These are phyloP conservation scores for Folsomia manolachei DNA, from an alignment of 2,888 invertebrate species.

Conservation along the genomic window DNA sequence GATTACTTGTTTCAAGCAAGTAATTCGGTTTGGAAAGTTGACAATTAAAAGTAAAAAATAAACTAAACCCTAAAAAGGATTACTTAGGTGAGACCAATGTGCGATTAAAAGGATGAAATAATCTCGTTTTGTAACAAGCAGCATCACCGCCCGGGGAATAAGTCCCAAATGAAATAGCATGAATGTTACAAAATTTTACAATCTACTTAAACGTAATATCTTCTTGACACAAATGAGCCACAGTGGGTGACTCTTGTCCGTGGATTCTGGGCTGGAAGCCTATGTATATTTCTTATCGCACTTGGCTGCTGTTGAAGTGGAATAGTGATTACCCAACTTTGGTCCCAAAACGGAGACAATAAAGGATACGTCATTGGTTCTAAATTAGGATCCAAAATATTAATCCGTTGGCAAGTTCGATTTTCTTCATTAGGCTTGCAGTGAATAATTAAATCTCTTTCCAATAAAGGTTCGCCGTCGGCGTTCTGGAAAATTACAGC, in stretches of 20 bases:
- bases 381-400: slow-evolving; percentile 31
- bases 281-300: background rate
- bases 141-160: too few relatives aligned
- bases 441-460: slow-evolving; percentile 16
- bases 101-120: too few relatives aligned
- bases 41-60: too few relatives aligned
- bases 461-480: slow-evolving; percentile 44
- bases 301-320: background rate
- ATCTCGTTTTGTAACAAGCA: too few relatives aligned
- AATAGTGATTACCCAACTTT: slow-evolving; percentile 28
- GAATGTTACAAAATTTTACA: too few relatives aligned
- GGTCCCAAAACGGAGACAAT: slow-evolving; percentile 45
- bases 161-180: too few relatives aligned
- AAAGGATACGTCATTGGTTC: slow-evolving; percentile 49
- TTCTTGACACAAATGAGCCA: too few relatives aligned
- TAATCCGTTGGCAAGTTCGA: slow-evolving; percentile 15
- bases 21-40: too few relatives aligned
- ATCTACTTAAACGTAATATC: too few relatives aligned
- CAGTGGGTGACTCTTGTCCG: slow-evolving; percentile 14
- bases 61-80: too few relatives aligned
- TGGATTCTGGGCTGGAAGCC: background rate
- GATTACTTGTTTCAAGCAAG: too few relatives aligned
- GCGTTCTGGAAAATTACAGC: slow-evolving; percentile 37
- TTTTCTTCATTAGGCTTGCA: slow-evolving; percentile 3
- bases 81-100: too few relatives aligned